These are phyloP conservation scores for Petrocephalus microphthalmus DNA, from an alignment of 2,113 vertebrate genomes.

Conservation along the genomic window DNA sequence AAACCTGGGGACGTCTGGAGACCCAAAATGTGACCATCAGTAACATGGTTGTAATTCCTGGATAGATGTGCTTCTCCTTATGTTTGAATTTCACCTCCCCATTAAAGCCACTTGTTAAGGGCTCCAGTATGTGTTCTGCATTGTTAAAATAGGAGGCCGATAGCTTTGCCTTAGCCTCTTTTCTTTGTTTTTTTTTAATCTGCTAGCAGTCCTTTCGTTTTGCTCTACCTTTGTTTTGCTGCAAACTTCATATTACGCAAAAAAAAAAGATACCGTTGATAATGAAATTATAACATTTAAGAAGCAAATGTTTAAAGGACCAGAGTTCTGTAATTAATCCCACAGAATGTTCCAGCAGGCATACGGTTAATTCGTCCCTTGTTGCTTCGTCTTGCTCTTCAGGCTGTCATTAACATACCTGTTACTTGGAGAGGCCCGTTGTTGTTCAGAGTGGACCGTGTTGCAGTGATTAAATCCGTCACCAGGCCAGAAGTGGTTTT, in stretches of 20 bases:
- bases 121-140: constrained; percentile 52
- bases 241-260: not conserved
- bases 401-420: not conserved
- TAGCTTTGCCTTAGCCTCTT: not conserved
- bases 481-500: not conserved
- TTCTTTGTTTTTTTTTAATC: not conserved
- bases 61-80: constrained; percentile 33
- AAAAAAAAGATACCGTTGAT: not conserved
- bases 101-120: not conserved
- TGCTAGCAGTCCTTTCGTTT: not conserved
- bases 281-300: not conserved
- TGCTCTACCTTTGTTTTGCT: not conserved
- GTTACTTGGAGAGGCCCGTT: not conserved
- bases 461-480: not conserved
- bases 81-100: constrained; percentile 24
- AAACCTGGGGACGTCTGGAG: constrained; percentile 61
- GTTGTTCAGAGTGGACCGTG: not conserved
- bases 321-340: not conserved
- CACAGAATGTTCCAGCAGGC: not conserved
- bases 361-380: not conserved
- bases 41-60: constrained; percentile 48
- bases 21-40: constrained; percentile 24
- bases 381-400: not conserved
- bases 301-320: not conserved
- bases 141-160: constrained; percentile 32